These are phyloP conservation scores for Spongia lamella DNA, from an alignment of 37 sponge, comb jelly and placozoan genomes.

Conservation along the genomic window DNA sequence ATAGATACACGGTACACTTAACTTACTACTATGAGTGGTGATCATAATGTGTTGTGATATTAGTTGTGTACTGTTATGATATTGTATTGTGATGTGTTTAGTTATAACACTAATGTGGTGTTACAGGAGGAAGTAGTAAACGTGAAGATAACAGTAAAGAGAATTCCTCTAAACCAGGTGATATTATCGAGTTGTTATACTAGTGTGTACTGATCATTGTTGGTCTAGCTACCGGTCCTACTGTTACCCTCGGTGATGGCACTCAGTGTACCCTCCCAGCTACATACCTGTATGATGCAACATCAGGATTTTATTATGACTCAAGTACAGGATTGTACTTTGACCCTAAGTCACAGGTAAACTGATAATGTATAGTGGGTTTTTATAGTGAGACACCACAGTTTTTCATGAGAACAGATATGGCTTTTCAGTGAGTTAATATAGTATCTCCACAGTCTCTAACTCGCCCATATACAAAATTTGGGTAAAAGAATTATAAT, in stretches of 20 bases:
- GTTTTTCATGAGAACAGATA: neutral
- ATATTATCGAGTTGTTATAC: no score
- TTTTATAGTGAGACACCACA: neutral
- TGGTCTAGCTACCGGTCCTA: no score
- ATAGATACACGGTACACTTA: no score
- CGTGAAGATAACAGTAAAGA: no score
- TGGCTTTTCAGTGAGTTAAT: neutral
- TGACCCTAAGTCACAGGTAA: slow-evolving; percentile 90
- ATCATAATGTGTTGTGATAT: neutral
- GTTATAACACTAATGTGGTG: neutral
- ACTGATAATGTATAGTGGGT: neutral
- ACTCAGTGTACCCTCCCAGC: slow-evolving; percentile 41
- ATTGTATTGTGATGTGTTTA: neutral
- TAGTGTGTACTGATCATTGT: no score
- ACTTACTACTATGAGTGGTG: no score
- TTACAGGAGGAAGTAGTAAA: no score
- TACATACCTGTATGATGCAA: slow-evolving; percentile 67
- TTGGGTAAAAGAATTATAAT: no score
- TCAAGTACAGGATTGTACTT: slow-evolving; percentile 87
- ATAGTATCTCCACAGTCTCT: neutral
- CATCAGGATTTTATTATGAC: slow-evolving; percentile 90
- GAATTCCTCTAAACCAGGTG: no score
- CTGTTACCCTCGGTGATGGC: no score
- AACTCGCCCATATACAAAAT: no score
- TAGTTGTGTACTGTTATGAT: neutral